phyloP scores from a whole-genome alignment of 1,140 invertebrate species.

The Drosophila carrolli region DNA sequence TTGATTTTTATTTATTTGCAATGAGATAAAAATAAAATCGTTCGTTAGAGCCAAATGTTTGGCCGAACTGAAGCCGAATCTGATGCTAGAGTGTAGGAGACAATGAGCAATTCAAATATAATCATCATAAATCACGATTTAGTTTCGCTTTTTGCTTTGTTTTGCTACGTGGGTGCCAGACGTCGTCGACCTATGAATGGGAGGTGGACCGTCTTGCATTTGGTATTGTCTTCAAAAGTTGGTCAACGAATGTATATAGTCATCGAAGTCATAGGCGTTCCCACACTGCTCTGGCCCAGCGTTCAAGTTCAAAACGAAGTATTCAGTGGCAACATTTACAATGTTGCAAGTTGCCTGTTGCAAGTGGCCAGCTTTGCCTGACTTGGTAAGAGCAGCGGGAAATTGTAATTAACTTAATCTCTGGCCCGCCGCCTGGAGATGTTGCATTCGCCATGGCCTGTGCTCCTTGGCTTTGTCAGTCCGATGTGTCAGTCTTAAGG shows the following conservation, averaged over 20 bases:
- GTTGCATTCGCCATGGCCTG: conserved; percentile 13
- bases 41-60: conserved; percentile 43
- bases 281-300: conserved; percentile 12
- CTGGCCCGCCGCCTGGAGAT: conserved; percentile 9
- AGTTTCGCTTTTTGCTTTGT: conserved; percentile 55
- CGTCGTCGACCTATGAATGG: conserved; percentile 24
- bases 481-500: conserved; percentile 5
- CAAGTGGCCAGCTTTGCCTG: conserved; percentile 9
- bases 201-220: conserved; percentile 18
- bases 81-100: conserved; percentile 29
- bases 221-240: conserved; percentile 52
- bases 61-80: conserved; percentile 1
- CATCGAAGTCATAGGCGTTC: conserved; percentile 20
- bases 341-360: conserved; percentile 26
- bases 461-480: conserved; percentile 31
- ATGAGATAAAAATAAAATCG: conserved; percentile 47
- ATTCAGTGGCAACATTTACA: conserved; percentile 21
- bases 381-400: conserved; percentile 16
- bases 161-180: conserved; percentile 40
- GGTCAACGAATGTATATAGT: conserved; percentile 22
- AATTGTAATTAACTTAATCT: conserved; percentile 53
- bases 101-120: conserved; percentile 58
- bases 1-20: conserved; percentile 60
- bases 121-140: conserved; percentile 63
- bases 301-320: conserved; percentile 27